phyloP scores from a whole-genome alignment of 1,140 invertebrate species.

The Leguminivora glycinivorella region DNA sequence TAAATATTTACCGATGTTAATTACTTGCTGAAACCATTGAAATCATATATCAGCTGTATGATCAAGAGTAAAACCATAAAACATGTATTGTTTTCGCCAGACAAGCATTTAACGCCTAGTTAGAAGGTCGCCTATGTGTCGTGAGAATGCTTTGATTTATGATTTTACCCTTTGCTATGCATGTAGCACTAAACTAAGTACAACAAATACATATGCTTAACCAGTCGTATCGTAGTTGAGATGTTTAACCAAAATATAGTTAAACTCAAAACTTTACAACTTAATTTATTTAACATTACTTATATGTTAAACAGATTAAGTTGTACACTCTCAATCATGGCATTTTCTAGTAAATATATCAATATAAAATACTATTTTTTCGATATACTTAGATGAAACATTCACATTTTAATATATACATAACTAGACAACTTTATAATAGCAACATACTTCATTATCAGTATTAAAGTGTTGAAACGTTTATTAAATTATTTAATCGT shows the following conservation, averaged over 20 bases:
- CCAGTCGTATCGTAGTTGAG: not conserved
- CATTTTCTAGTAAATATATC: constrained; percentile 4
- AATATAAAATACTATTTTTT: constrained; percentile 19
- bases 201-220: not conserved
- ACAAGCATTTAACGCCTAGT: not conserved
- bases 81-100: not conserved
- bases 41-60: not conserved
- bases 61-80: not conserved
- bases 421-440: constrained; percentile 35
- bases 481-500: constrained; percentile 68
- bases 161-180: not conserved
- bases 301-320: not conserved
- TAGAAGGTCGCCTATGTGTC: not conserved
- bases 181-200: not conserved
- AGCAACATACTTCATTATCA: constrained; percentile 53
- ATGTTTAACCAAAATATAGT: not conserved
- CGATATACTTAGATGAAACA: not conserved
- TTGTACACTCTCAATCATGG: not conserved
- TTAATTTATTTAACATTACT: not conserved
- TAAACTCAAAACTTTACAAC: not conserved
- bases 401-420: constrained; percentile 33
- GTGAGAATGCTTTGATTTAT: not conserved
- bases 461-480: constrained; percentile 67
- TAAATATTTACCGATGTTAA: not conserved
- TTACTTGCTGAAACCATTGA: not conserved